Base-by-base conservation (phyloP, 2,113 vertebrate genomes). In the Pelobates fuscus region DNA sequence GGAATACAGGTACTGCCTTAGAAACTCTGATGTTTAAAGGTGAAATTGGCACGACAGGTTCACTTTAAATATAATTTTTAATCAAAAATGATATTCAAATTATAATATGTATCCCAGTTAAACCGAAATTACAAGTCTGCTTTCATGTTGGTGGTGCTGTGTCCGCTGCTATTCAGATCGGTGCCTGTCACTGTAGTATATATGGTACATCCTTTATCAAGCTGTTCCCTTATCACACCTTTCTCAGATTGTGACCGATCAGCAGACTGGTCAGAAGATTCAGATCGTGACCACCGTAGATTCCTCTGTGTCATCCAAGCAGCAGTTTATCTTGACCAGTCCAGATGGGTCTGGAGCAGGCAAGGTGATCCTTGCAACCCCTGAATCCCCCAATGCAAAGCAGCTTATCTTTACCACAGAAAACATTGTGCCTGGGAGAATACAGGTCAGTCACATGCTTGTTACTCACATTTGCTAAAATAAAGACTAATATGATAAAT, bases 211-310 rank as follows among this genome's bases (percentile, higher is more conserved):
- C n/a, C n/a, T n/a, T n/a, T n/a, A 18, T 49, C 44, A 17, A 17
- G 4, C 12, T 14, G 8, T 57, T 80, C 76, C 67, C 67, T 71
- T 66, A 1, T 84, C 69, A n/a, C n/a, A n/a, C n/a, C n/a, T n/a
- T n/a, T 88, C 76, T 88, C 82, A 98, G 96, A 98, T 99, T 88
- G 95, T 99, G 83, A 98, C 96, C 21, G 96, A 98, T 85, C 95
- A 97, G 86, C 96, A 98, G 88, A 96, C 94, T 0, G 95, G 95
- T 81, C 96, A 98, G 85, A 98, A 98, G 91, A 98, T 98, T 81
- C 97, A 98, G 86, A 97, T 98, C 67, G 94, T 98, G 81, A 98
- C 95, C 49, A 89, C 96, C 30, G 93, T 98, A 89, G 96, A 98
- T 78, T 88, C 96, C 20, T 91, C 95, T 24, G 90, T 85, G 59